Evolutionary conservation across 2,113 vertebrate species (phyloP).

Genomic region (Hippoglossus stenolepis): DNA sequence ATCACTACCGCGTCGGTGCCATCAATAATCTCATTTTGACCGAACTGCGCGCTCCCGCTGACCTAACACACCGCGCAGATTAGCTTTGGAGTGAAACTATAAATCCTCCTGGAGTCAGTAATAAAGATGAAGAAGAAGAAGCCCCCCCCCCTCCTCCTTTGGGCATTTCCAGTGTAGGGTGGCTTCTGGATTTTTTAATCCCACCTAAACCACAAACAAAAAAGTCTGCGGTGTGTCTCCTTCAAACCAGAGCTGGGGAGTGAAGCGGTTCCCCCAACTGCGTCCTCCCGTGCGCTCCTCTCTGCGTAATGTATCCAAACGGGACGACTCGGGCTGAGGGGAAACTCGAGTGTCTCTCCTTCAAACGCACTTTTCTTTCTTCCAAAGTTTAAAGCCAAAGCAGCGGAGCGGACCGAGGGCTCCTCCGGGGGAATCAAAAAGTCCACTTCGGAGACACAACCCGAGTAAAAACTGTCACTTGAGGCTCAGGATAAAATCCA

Average conservation of each 20-base stretch:
- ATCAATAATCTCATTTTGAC: slow-evolving; percentile 62
- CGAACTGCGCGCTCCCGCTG: slow-evolving; percentile 61
- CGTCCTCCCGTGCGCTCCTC: slow-evolving; percentile 48
- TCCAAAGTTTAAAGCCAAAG: slow-evolving; percentile 59
- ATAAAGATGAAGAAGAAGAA: neutral
- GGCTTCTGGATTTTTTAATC: slow-evolving; percentile 40
- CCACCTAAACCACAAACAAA: slow-evolving; percentile 11
- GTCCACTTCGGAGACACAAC: slow-evolving; percentile 41
- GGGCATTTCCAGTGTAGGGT: slow-evolving; percentile 33
- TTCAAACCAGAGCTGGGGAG: slow-evolving; percentile 25
- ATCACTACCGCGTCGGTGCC: slow-evolving; percentile 50
- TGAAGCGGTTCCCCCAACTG: neutral
- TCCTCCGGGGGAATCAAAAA: slow-evolving; percentile 6
- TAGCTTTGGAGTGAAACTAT: slow-evolving; percentile 53
- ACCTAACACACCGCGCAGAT: slow-evolving; percentile 44
- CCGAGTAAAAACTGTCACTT: slow-evolving; percentile 41
- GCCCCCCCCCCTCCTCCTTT: neutral
- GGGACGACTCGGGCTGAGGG: slow-evolving; percentile 42
- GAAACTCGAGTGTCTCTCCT: slow-evolving; percentile 17
- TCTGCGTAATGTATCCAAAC: slow-evolving; percentile 53
- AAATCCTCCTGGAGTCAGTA: slow-evolving; percentile 59
- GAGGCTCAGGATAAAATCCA: slow-evolving; percentile 41
- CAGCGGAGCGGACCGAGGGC: neutral
- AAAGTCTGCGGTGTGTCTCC: slow-evolving; percentile 48
- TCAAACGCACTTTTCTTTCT: slow-evolving; percentile 28